Evolutionary conservation across 1,140 invertebrate species (phyloP), one percentile per base, ranked within the genome.

Genomic region (Drosophila pachea): DNA sequence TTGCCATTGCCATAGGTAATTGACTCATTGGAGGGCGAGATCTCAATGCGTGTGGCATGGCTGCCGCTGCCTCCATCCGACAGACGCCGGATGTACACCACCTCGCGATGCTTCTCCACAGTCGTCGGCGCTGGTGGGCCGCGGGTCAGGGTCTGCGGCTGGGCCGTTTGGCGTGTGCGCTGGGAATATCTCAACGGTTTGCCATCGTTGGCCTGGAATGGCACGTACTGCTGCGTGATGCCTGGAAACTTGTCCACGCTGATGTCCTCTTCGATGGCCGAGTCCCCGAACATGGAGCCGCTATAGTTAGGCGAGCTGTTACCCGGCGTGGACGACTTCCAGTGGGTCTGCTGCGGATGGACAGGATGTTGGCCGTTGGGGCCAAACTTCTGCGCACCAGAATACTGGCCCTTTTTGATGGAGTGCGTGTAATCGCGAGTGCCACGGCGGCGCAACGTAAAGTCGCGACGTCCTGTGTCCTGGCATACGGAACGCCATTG

Each of bases 341-440:
- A 88, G 48, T 89, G 83, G 1, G 74, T 67, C 40, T 81, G 74
- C 9, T 84, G 79, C 38, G 70, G 58, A 16, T 76, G 73, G 11
- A 48, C 49, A 22, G 22, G 22, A 22, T 14, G 43, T 22, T 74
- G 58, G 2, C 83, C 66, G 50, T 88, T 73, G 49, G 58, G 64
- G 36, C 54, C 76, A 7, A 86, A 81, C 67, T 84, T 84, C 29
- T 84, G 69, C 8, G 73, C 81, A 53, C 66, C 74, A 8, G 81
- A 77, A 35, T 86, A 88, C 73, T 73, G 72, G 0, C 87, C 87
- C 49, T 88, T 87, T 70, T 92, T 92, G 33, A 92, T 90, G 2
- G 91, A 92, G 83, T 91, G 91, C 2, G 92, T 92, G 68, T 92
- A 93, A 45, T 92, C 92, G 31, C 91, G 88, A 0, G 92, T 93